Base-by-base conservation (phyloP, 2,888 invertebrate species). In the Mimas tiliae region DNA sequence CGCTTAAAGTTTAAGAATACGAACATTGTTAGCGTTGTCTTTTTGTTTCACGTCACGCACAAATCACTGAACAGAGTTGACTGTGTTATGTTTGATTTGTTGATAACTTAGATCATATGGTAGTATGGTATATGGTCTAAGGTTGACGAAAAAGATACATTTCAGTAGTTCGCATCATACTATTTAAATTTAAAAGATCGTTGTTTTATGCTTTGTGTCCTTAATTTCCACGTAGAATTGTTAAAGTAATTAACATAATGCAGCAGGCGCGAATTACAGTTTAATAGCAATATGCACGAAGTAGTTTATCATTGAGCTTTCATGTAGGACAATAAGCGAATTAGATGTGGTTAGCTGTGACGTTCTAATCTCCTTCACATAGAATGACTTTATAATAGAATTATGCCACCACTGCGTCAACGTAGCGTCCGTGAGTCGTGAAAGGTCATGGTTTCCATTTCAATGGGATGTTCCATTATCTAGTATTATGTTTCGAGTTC, bases 361-460 rank as follows among this genome's bases (percentile, higher is more conserved):
- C 38, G 11, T 38, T 55, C 34, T 55, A 38, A 58, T 58, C 42
- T 33, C n/a, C 33, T 38, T 42, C 19, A 19, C 19, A 38, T 42
- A 11, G 14, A 58, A 58, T 58, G 11, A 42, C 38, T 42, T 58
- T 58, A 9, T 42, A 19, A 58, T 58, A 58, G 42, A 58, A 58
- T 58, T 58, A 42, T 58, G 38, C 19, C 58, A 51, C 62, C 62
- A 45, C 14, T 11, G 33, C 65, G 33, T 58, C 34, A 66, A 52
- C 67, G 66, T 58, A 16, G n/a, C 55, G 38, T 9, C 11, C 38
- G 12, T 58, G 34, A 42, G 42, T 58, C 42, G 58, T 19, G 58
- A 58, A 58, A 58, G 58, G 58, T 58, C 58, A 58, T 42, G 58
- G 58, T 19, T 58, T 58, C 6, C 33, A 14, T 52, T 53, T 53